phyloP scores from a whole-genome alignment of 1,140 invertebrate species.

The Solenopsis invicta region DNA sequence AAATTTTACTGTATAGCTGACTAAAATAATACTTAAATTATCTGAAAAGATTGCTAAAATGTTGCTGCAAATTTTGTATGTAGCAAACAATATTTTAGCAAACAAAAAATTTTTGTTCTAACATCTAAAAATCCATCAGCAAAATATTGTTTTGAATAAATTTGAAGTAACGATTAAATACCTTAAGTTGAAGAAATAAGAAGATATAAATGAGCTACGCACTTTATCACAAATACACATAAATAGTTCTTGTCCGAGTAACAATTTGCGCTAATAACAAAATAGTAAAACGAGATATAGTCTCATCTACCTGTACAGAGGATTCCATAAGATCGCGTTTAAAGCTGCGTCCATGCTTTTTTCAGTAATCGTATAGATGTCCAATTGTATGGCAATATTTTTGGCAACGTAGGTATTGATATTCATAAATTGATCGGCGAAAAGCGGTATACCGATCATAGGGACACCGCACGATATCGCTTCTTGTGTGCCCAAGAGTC shows the following conservation, averaged over 20 bases:
- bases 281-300: background rate
- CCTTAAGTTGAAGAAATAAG: background rate
- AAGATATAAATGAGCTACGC: background rate
- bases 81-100: too few relatives aligned
- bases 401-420: conserved; percentile 78
- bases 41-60: too few relatives aligned
- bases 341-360: conserved; percentile 79
- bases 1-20: too few relatives aligned
- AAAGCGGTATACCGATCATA: conserved; percentile 91
- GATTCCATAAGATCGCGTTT: conserved; percentile 77
- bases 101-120: too few relatives aligned
- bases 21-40: too few relatives aligned
- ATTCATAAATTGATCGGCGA: conserved; percentile 90
- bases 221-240: background rate
- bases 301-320: conserved; percentile 77
- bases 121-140: too few relatives aligned
- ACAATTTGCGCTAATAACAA: background rate
- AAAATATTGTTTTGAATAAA: background rate
- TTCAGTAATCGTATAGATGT: conserved; percentile 75
- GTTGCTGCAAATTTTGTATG: too few relatives aligned
- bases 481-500: conserved; percentile 91
- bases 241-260: background rate
- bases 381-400: conserved; percentile 80
- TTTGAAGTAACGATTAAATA: background rate
- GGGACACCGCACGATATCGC: conserved; percentile 92